Percentiles rank a stretch among this genome's conserved stretches.
phyloP scores from a whole-genome alignment of 2,113 vertebrate species.

The Cariama cristata region DNA sequence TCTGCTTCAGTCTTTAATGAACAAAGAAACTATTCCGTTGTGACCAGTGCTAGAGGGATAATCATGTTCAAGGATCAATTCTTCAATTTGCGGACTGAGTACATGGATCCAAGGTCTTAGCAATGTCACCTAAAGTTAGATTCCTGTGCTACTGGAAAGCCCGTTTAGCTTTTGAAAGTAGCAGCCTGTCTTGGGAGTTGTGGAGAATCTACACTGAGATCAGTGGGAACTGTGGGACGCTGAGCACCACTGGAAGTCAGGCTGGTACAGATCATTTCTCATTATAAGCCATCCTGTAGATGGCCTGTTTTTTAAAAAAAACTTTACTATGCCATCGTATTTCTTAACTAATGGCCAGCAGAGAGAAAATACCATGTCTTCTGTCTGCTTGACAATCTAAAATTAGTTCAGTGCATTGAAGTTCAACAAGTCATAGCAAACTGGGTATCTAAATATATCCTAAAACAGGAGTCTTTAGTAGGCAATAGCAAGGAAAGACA shows the following conservation, averaged over 20 bases:
- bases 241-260: not conserved
- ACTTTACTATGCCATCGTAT: not conserved
- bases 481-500: not conserved
- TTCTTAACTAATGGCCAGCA: not conserved
- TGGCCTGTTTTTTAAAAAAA: not conserved
- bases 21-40: accelerated
- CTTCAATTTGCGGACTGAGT: not conserved
- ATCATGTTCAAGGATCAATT: not conserved
- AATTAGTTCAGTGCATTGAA: not conserved
- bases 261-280: not conserved
- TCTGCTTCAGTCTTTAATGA: not conserved
- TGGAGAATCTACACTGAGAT: not conserved
- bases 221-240: not conserved
- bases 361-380: not conserved
- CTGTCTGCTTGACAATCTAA: not conserved
- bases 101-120: not conserved
- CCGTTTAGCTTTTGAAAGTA: not conserved
- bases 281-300: not conserved
- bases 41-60: not conserved
- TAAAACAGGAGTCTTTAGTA: not conserved
- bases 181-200: not conserved
- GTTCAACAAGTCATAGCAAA: not conserved
- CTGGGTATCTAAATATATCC: not conserved
- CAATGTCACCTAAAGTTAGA: not conserved
- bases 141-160: not conserved